phyloP scores from a whole-genome alignment of 2,797 vertebrate genomes.

The Notoglanidium macrostoma region DNA sequence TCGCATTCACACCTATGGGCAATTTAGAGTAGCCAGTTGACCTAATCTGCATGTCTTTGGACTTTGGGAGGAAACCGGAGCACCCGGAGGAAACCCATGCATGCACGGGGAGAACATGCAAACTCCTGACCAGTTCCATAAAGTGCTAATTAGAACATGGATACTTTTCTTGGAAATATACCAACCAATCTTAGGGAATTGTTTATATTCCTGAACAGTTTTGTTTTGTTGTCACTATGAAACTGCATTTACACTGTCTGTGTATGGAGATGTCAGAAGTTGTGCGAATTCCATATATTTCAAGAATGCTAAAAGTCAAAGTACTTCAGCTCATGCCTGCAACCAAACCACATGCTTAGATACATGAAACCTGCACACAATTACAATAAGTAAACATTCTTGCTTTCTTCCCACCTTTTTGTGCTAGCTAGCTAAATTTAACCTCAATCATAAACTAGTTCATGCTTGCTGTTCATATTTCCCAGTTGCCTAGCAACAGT shows the following conservation, averaged over 20 bases:
- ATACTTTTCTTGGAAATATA: neutral
- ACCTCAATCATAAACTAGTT: neutral
- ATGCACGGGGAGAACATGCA: too few species aligned
- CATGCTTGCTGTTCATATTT: neutral
- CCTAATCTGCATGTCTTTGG: too few species aligned
- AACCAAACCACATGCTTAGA: neutral
- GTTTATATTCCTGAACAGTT: neutral
- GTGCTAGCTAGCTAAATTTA: constrained; percentile 15
- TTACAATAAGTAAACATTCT: neutral
- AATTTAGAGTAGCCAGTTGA: too few species aligned
- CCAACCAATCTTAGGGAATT: too few species aligned
- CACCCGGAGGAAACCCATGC: too few species aligned
- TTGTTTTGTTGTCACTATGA: neutral
- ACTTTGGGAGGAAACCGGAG: too few species aligned
- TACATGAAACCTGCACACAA: neutral
- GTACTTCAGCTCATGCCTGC: neutral
- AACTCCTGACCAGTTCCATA: too few species aligned
- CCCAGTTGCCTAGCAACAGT: constrained; percentile 12
- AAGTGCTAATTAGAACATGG: neutral
- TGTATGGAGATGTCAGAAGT: neutral
- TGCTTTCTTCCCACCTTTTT: neutral
- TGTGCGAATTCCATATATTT: neutral
- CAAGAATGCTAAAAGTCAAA: neutral
- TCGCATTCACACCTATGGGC: too few species aligned
- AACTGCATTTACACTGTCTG: neutral